Conservation (phyloP, 2,888 invertebrate species). For the Idaea biselata region DNA sequence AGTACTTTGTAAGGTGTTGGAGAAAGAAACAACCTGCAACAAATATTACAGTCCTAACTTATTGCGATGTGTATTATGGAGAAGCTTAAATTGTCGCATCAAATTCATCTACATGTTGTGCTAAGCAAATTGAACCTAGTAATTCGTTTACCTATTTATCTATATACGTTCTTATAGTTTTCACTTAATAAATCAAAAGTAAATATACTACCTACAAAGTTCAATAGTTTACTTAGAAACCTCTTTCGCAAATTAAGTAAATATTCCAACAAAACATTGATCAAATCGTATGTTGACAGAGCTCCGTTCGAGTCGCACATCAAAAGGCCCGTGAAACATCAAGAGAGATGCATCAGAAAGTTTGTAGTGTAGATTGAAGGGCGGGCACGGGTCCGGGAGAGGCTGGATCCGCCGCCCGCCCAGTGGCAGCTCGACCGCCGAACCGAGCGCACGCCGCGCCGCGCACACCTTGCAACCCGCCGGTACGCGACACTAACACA, state of each 20-base stretch:
- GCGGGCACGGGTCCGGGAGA: constrained; percentile 55
- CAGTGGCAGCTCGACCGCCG: constrained; percentile 73
- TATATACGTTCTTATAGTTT: not conserved
- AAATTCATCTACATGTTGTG: no score
- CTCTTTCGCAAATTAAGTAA: not conserved
- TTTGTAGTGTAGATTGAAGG: constrained; percentile 50
- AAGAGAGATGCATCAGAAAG: constrained; percentile 50
- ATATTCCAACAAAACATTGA: constrained; percentile 1
- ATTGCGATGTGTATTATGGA: not conserved
- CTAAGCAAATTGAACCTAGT: no score
- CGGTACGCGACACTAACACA: constrained; percentile 72
- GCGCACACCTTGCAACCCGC: constrained; percentile 68
- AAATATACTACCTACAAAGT: not conserved
- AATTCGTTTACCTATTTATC: not conserved
- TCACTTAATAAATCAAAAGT: not conserved
- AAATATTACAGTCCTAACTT: not conserved
- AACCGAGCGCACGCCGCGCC: constrained; percentile 72
- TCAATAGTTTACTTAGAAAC: not conserved
- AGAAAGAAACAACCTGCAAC: not conserved
- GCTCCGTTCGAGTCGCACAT: not conserved
- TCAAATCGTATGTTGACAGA: constrained; percentile 3
- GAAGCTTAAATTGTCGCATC: no score
- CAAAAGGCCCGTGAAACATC: constrained; percentile 5
- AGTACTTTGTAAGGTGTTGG: not conserved
- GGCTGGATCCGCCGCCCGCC: constrained; percentile 55